Base-by-base conservation (phyloP, 2,888 invertebrate genomes). In the Syritta pipiens region DNA sequence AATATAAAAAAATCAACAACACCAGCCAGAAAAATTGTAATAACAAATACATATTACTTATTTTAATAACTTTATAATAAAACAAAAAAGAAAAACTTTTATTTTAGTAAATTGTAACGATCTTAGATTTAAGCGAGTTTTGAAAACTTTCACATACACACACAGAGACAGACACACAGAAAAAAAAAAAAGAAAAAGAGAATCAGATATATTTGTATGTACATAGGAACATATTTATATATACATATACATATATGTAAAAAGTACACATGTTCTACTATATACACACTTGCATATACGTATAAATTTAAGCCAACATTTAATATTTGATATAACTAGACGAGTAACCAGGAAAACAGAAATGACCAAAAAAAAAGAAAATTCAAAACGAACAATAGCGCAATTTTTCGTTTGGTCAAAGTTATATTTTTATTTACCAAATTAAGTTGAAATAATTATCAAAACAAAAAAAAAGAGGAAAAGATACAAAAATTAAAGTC, bases 391-490 rank as follows among this genome's bases (percentile, higher is more conserved):
- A 72, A 72, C 51, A 49, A 57, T 63, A 63, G 49, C 44, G 65
- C 53, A 30, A 51, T 24, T 62, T 67, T 63, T 74, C 74, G 67
- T 65, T 79, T 65, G 72, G 72, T 77, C 53, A 71, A 37, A 42
- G 59, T 74, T 74, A 74, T 74, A 74, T 67, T 74, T 79, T 74
- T 74, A 67, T 79, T 79, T 67, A 67, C 60, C 59, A 60, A 49
- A 72, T 60, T 79, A 67, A 79, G 67, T 67, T 79, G 55, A 67
- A 72, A 74, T 72, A 49, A 67, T 74, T 74, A 60, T 72, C 26
- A 48, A 4, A 10, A 20, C 24, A 5, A 37, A 17, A 37, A 37
- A 35, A 35, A 53, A 72, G n/a, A n/a, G n/a, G n/a, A n/a, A n/a
- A n/a, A n/a, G n/a, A n/a, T n/a, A n/a, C n/a, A n/a, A n/a, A n/a